Conservation (phyloP, 2,888 invertebrate species). For the Plagiodera versicolora region DNA sequence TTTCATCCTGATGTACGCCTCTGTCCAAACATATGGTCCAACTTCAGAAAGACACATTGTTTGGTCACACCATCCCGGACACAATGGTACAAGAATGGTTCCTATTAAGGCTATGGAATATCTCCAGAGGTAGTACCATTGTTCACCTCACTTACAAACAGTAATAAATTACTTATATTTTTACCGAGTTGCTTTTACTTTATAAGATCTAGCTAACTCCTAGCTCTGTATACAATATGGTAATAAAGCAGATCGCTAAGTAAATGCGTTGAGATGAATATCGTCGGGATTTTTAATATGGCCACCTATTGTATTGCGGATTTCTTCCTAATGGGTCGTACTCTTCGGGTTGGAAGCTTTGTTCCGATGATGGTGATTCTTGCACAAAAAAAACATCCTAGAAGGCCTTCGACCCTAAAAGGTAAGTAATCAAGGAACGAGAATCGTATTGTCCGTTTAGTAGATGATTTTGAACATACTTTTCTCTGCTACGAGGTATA, state of each 20-base stretch:
- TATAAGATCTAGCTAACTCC: constrained; percentile 41
- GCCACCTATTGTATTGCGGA: constrained; percentile 40
- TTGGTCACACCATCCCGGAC: constrained; percentile 43
- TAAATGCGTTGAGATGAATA: constrained; percentile 43
- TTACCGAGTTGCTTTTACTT: constrained; percentile 41
- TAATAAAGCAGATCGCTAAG: constrained; percentile 42
- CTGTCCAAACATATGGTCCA: constrained; percentile 13
- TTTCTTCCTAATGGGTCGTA: constrained; percentile 27
- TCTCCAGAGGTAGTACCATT: constrained; percentile 42
- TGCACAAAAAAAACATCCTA: not conserved
- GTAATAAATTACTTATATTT: constrained; percentile 47
- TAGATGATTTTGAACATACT: not conserved
- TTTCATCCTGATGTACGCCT: not conserved
- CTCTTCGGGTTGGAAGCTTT: constrained; percentile 16
- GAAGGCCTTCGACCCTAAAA: not conserved
- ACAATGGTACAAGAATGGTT: constrained; percentile 44
- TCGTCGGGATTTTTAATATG: constrained; percentile 39
- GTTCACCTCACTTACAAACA: constrained; percentile 42
- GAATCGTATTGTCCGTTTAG: not conserved
- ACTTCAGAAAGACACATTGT: constrained; percentile 39
- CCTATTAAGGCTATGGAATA: constrained; percentile 41
- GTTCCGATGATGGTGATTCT: constrained; percentile 9
- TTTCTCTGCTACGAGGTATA: too few relatives aligned
- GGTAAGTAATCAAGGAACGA: not conserved
- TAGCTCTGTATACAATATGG: constrained; percentile 43